A percentile compares a stretch with the other conserved stretches of the same genome.
phyloP scores from a whole-genome alignment of 92 coral and sea anemone genomes.

The Palythoa heliodiscus region DNA sequence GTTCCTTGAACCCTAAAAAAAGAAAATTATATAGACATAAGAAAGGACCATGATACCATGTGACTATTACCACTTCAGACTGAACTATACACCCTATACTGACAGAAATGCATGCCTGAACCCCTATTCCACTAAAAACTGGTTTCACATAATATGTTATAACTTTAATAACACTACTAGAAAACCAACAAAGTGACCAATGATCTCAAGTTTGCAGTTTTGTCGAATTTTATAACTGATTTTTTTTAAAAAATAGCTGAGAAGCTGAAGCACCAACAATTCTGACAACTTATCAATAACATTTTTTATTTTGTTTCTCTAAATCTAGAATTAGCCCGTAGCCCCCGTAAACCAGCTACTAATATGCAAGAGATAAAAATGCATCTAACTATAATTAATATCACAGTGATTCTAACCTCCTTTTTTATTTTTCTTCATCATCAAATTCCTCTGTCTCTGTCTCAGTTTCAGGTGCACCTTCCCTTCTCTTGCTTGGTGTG shows the following conservation, averaged over 20 bases:
- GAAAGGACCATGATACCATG: constrained; percentile 13
- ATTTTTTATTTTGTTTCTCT: constrained; percentile 15
- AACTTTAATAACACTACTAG: constrained; percentile 10
- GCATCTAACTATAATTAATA: constrained; percentile 4
- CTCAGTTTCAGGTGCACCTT: constrained; percentile 17
- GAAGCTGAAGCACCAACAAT: constrained; percentile 8
- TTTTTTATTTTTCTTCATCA: neutral
- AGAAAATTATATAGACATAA: constrained; percentile 7
- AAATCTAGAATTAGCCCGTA: constrained; percentile 20
- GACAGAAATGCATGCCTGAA: neutral
- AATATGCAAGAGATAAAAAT: constrained; percentile 12
- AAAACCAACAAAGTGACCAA: constrained; percentile 16
- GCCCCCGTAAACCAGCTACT: constrained; percentile 10
- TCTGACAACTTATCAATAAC: constrained; percentile 11
- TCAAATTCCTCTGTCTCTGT: constrained; percentile 16
- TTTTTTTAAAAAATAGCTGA: neutral
- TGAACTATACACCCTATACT: constrained; percentile 3
- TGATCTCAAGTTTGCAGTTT: constrained; percentile 8
- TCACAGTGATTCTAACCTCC: constrained; percentile 11
- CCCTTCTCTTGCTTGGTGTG: constrained; percentile 23
- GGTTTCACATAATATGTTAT: constrained; percentile 7
- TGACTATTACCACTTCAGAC: constrained; percentile 19
- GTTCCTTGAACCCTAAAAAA: constrained; percentile 22
- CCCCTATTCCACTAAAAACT: neutral
- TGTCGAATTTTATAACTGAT: neutral